Evolutionary conservation across 2,797 vertebrate species (phyloP).

Genomic region (Schizopygopsis pylzovi): DNA sequence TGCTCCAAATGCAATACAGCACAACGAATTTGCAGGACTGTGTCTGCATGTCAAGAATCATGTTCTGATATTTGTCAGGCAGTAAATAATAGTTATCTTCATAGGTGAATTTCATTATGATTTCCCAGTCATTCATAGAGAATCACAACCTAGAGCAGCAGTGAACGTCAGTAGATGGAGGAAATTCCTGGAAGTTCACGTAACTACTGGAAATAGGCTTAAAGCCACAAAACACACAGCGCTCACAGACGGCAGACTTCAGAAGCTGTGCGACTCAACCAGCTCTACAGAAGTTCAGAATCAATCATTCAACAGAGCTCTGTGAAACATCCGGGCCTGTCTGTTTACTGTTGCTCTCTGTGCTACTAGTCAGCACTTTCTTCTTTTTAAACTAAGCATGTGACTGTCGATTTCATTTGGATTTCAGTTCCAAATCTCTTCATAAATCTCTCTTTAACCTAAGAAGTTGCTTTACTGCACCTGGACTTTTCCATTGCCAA

Average conservation of each 20-base stretch:
- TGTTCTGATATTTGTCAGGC: background rate
- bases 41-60: background rate
- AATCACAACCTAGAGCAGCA: constrained; percentile 45
- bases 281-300: constrained; percentile 24
- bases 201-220: constrained; percentile 63
- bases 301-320: constrained; percentile 48
- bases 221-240: constrained; percentile 58
- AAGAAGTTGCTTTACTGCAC: background rate
- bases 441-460: background rate
- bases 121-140: constrained; percentile 23
- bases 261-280: constrained; percentile 37
- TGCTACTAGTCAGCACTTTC: constrained; percentile 2
- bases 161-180: constrained; percentile 53
- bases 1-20: background rate
- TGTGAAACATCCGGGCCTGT: constrained; percentile 36
- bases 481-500: background rate
- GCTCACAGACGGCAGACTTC: constrained; percentile 49
- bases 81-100: background rate
- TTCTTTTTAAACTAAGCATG: constrained; percentile 12
- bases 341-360: constrained; percentile 40
- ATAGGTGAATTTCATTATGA: background rate
- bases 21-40: background rate
- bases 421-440: background rate
- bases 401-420: background rate
- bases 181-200: constrained; percentile 66